Percentiles rank a stretch among this genome's conserved stretches.
phyloP scores from a whole-genome alignment of 2,888 invertebrate genomes.

The Pseudococcus longispinus region DNA sequence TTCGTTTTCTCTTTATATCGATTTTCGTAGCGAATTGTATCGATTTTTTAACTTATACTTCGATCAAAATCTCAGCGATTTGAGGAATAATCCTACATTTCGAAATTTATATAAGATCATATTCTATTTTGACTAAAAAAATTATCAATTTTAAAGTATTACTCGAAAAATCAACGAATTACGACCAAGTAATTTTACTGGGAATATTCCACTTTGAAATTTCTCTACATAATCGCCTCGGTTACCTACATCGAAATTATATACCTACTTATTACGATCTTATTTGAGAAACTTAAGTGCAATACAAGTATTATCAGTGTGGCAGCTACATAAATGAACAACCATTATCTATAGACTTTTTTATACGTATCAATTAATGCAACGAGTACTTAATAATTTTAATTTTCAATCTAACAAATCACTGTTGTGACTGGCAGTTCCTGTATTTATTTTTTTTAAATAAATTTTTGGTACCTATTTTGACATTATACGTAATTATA shows the following conservation, averaged over 20 bases:
- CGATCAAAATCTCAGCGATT: background rate
- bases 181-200: too few relatives aligned
- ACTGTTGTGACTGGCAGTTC: conserved; percentile 36
- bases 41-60: background rate
- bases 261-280: too few relatives aligned
- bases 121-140: too few relatives aligned
- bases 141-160: too few relatives aligned
- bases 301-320: background rate
- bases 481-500: conserved; percentile 12
- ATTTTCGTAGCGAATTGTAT: background rate
- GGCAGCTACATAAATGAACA: background rate
- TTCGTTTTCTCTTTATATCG: background rate
- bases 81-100: too few relatives aligned
- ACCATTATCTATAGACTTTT: background rate
- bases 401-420: conserved; percentile 16
- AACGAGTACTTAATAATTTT: conserved; percentile 26
- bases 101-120: too few relatives aligned
- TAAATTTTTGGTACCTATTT: background rate
- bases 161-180: too few relatives aligned
- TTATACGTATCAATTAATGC: background rate
- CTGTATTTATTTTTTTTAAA: conserved; percentile 7
- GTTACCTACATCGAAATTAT: too few relatives aligned
- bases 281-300: background rate
- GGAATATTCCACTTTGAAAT: too few relatives aligned
- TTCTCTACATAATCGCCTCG: too few relatives aligned